Base-by-base conservation (phyloP, 2,797 vertebrate species). In the Gastrophryne carolinensis region DNA sequence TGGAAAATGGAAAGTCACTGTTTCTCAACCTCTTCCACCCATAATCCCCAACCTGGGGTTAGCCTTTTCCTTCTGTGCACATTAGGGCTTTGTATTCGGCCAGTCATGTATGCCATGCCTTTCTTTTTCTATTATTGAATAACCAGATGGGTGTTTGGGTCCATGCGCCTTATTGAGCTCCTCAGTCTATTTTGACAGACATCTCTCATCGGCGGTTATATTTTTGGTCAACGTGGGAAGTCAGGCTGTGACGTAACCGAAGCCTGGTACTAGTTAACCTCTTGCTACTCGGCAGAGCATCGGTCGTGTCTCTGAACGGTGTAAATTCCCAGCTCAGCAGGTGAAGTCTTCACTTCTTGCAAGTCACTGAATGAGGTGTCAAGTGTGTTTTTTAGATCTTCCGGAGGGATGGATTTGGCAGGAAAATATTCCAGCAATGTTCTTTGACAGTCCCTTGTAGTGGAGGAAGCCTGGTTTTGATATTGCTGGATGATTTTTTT, bases 271-370 rank as follows among this genome's bases (percentile, higher is more conserved):
- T 23, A 32, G 64, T 67, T 67, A 67, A 32, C 30, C 9, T 53
- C 30, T 27, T 15, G 44, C 24, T 21, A 49, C 24, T 21, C 12
- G 24, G 26, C 47, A 21, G 62, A 49, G 11, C 29, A 12, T 17
- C 29, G 50, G 30, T 24, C 27, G 15, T n/a, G n/a, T 65, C 44
- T 13, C 10, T 24, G 63, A 11, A 24, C 11, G 3, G 49, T 23
- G 9, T 35, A 23, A 67, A 67, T 67, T 67, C 64, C 64, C 64
- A 35, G 50, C 47, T 53, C 64, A 67, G 64, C 64, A 67, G 64
- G 64, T 67, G 24, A 53, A 50, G 52, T 56, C 35, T 69, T 29
- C 12, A 29, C 19, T 52, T 37, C 30, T n/a, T 39, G 30, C 24
- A 63, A 19, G 39, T 21, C 11, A 32, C 30, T 13, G 10, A 53